A percentile compares a stretch with the other conserved stretches of the same genome.
These are phyloP conservation scores for Sturnus vulgaris DNA, from an alignment of 2,113 vertebrate genomes.

Conservation along the genomic window DNA sequence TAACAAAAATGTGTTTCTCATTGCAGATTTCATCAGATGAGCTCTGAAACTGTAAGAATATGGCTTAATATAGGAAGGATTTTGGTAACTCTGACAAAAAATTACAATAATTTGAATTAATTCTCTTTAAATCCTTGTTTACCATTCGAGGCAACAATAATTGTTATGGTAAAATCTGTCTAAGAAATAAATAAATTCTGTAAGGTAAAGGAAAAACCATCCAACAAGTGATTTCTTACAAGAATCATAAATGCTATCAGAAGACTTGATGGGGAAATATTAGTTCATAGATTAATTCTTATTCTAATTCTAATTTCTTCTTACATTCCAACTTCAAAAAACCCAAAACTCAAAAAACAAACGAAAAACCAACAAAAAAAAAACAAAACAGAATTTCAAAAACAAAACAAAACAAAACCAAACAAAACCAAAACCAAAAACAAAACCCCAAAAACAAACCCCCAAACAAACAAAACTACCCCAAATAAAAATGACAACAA, in stretches of 20 bases:
- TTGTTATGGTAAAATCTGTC: background rate
- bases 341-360: rapidly evolving
- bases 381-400: background rate
- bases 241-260: background rate
- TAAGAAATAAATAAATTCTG: background rate
- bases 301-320: background rate
- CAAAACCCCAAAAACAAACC: background rate
- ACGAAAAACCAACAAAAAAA: rapidly evolving
- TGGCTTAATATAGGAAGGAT: background rate
- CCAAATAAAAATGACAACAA: too few species aligned
- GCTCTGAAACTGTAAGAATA: background rate
- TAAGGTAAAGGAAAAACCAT: background rate
- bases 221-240: background rate
- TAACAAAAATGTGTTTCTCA: background rate
- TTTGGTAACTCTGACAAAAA: background rate
- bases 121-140: background rate
- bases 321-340: background rate
- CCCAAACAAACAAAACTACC: background rate
- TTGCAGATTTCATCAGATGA: background rate
- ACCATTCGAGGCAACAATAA: background rate
- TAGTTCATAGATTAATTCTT: background rate
- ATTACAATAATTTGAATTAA: background rate
- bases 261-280: background rate
- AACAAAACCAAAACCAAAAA: background rate
- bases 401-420: background rate